Evolutionary conservation across 2,888 invertebrate species (phyloP), one percentile per base, ranked within the genome.

Genomic region (Elysia crispata): DNA sequence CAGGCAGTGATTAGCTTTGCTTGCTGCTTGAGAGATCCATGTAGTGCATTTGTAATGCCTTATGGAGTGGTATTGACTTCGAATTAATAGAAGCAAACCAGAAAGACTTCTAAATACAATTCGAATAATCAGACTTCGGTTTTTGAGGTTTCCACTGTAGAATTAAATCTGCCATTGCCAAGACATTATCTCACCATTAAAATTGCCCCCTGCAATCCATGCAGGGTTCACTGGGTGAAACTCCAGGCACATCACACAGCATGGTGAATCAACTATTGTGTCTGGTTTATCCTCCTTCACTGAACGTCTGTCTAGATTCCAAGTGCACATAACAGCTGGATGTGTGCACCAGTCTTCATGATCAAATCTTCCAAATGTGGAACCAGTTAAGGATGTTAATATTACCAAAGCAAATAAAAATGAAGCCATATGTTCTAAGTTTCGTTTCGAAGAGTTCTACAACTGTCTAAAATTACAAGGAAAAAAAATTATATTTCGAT

Each of bases 301-400:
- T 62, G 86, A 86, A 1, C 89, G 83, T 49, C 92, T 84, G 84
- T 92, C 91, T 8, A 92, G 81, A 83, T 92, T 92, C 92, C 92
- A 93, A 0, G 91, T 90, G 76, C 91, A 92, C 23, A 93, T 82
- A 1, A 89, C 85, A 20, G 91, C 88, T 69, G 87, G 88, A 82
- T 93, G 92, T 25, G 91, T 91, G 83, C 92, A 93, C 92, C 92
- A 92, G 81, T 92, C 91, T 75, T 92, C 92, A 84, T 93, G 92
- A 77, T 92, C 91, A 84, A 85, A 86, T 54, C 91, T 85, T 31
- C 92, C 92, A 86, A 86, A 91, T 31, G 89, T 91, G 31, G 41
- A 60, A 25, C 28, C 20, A 30, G 72, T 81, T 64, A 81, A 81
- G 79, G 74, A 72, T 5, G 23, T 57, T 74, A 6, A 50, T 67